Conservation (phyloP, 2,888 invertebrate genomes). For the Dichetophora obliterata region DNA sequence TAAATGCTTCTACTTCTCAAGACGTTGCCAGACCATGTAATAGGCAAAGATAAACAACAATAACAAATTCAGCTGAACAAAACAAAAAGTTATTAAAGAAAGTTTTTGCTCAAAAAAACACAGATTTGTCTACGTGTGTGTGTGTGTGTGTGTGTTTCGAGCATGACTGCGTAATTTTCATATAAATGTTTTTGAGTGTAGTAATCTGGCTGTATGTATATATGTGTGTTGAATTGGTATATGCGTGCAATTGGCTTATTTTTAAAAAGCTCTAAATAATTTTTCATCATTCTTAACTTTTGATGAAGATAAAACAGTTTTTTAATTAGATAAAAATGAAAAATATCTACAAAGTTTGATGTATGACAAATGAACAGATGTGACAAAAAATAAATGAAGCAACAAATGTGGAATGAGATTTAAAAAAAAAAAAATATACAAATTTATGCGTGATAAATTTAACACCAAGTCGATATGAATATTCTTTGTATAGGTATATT, state of each 20-base stretch:
- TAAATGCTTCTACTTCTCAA: no score
- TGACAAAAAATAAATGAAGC: no score
- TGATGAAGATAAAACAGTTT: background rate
- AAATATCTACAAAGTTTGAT: background rate
- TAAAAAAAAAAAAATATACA: no score
- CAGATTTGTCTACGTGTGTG: no score
- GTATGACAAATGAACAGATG: no score
- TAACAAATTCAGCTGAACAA: background rate
- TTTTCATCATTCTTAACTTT: background rate
- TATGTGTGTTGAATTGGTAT: background rate
- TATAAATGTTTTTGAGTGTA: background rate
- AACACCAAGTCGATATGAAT: no score
- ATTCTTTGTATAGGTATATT: no score
- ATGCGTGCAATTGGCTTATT: background rate
- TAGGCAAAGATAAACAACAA: no score
- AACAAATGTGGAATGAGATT: no score
- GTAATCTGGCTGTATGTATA: background rate
- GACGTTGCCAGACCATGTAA: no score
- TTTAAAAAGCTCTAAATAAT: background rate
- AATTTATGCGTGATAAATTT: no score
- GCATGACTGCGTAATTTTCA: background rate
- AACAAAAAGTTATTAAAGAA: background rate
- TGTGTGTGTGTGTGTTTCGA: background rate
- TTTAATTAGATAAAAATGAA: background rate
- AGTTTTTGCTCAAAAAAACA: background rate